Percentiles rank a stretch among this genome's conserved stretches.
Conservation (phyloP, 2,113 vertebrate species). For the Oryctolagus cuniculus region mOryCun1.1 NC_091439.1:5804501-5805000, state of each 20-base stretch:
- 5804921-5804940: conserved; percentile 48
- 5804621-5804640: not conserved
- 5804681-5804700: not conserved
- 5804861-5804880: conserved; percentile 52
- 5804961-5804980: conserved; percentile 21
- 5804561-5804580: not conserved
- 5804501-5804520: not conserved
- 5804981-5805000: conserved; percentile 1
- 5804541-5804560: not conserved
- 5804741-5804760: conserved; percentile 34
- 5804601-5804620: not conserved
- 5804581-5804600: not conserved
- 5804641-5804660: not conserved
- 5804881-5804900: conserved; percentile 61
- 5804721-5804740: not conserved
- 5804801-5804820: not conserved
- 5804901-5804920: conserved; percentile 42
- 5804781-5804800: not conserved
- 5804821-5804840: conserved; percentile 56
- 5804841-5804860: conserved; percentile 49
- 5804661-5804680: not conserved
- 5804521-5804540: not conserved
- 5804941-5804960: conserved; percentile 65
- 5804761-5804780: conserved; percentile 5
- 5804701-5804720: not conserved